phyloP scores from a whole-genome alignment of 2,113 vertebrate genomes.

The Rousettus leschenaultii region DNA sequence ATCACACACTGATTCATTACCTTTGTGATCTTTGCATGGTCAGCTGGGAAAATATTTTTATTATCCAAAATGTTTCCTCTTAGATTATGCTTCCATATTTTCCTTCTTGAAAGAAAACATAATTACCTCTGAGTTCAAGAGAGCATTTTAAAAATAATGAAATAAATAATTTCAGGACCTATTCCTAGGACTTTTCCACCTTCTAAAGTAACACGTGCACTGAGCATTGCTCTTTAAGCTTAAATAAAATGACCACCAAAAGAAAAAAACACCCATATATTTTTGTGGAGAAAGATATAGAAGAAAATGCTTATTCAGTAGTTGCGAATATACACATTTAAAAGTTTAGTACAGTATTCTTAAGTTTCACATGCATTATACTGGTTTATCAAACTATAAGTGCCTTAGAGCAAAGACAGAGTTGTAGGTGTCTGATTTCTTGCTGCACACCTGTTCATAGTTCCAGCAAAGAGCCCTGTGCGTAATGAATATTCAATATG shows the following conservation, averaged over 20 bases:
- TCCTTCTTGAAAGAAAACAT: background rate
- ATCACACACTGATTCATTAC: background rate
- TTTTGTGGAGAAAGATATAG: background rate
- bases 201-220: background rate
- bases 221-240: background rate
- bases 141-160: background rate
- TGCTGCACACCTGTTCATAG: background rate
- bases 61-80: slow-evolving; percentile 6
- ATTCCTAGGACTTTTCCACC: background rate
- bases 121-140: background rate
- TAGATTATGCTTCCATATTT: background rate
- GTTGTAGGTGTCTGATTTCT: background rate
- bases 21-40: background rate
- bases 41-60: background rate
- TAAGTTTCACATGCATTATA: background rate
- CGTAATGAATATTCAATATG: background rate
- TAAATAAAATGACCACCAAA: background rate
- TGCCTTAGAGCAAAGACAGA: background rate
- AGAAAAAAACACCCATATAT: background rate
- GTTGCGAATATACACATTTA: background rate
- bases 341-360: background rate
- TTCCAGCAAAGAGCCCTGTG: background rate
- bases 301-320: slow-evolving; percentile 3
- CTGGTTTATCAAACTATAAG: background rate
- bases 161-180: slow-evolving; percentile 14